Base-by-base conservation (phyloP, 2,888 invertebrate species). In the Ischnura elegans region DNA sequence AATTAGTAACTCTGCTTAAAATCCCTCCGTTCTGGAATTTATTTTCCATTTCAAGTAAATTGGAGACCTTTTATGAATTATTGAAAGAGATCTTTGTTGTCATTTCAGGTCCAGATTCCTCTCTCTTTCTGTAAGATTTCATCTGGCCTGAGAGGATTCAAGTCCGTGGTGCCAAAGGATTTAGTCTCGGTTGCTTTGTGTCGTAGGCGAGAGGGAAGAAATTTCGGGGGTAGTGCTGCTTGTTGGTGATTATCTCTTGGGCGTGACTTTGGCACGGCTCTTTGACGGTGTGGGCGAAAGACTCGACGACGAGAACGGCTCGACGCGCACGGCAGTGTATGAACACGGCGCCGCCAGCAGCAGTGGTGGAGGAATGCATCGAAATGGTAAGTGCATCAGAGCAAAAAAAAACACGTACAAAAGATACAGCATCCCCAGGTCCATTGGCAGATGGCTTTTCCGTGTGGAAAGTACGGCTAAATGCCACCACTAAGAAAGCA, bases 251-350 rank as follows among this genome's bases (percentile, higher is more conserved):
- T 90, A 61, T 90, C 90, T 3, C 61, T 61, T 43, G 90, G 90
- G 90, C 90, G 90, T 55, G 61, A 90, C 90, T 90, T 90, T 90
- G 90, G 90, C 90, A 61, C 61, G n/a, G 42, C 43, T 19, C 45
- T 36, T 55, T 19, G 61, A 61, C 61, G 61, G 25, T 21, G 25
- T 21, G 61, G 61, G 25, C 61, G 61, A 25, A 25, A 6, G 61
- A 61, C 21, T 21, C 36, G 76, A 76, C 36, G 36, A 16, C 76
- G 76, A 13, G 76, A 13, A 36, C 25, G n/a, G 19, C n/a, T n/a
- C 8, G 61, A n/a, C 36, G 76, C 25, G 76, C 8, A 51, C 0
- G 76, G 76, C 76, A 76, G n/a, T n/a, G n/a, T n/a, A n/a, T n/a
- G 76, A 13, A 36, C 25, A 4, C n/a, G 19, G 8, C 8, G 61